Base-by-base conservation (phyloP, 92 coral and sea anemone genomes). In the Actinostola sp. region DNA sequence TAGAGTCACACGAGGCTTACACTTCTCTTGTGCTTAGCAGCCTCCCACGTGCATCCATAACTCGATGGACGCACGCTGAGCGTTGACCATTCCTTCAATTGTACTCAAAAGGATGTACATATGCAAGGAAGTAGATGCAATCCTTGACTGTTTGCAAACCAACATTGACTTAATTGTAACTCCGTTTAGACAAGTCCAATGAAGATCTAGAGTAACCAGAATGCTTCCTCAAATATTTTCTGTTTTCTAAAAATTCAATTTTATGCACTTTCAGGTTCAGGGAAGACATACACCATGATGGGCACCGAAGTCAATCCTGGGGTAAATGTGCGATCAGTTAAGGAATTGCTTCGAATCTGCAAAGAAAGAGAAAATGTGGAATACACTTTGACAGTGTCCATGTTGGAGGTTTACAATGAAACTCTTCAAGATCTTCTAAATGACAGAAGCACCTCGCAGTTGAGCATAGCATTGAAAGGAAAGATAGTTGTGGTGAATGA, bases 241-340 rank as follows among this genome's bases (percentile, higher is more conserved):
- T 23, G 21, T n/a, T 24, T 25, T 13, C 0, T 50, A 7, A 17
- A 8, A 16, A n/a, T 45, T 15, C 11, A 34, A 17, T 39, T 9
- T 53, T 25, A 19, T 50, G 12, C 5, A 17, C 26, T 31, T 12
- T 0, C 45, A 91, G 97, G 97, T 8, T 81, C 97, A 16, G 97
- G 97, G 15, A 91, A 91, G 33, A 91, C 97, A 0, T 87, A 76
- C 67, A 91, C 97, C 17, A 91, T 91, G 97, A 91, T 91, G 97
- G 97, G 97, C 1, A 68, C 97, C 14, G 92, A 87, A 14, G 53
- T 67, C 11, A 80, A 91, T 52, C 97, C 97, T 16, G 97, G 97
- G 1, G 97, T 91, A 10, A 91, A 91, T 66, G 70, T 90, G 51
- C 61, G 97, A 50, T 82, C 97, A 3, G 84, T 90, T 44, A 72